Percentiles rank a stretch among this genome's conserved stretches.
Conservation (phyloP, 2,797 vertebrate genomes). For the Urocyon cinereoargenteus region DNA sequence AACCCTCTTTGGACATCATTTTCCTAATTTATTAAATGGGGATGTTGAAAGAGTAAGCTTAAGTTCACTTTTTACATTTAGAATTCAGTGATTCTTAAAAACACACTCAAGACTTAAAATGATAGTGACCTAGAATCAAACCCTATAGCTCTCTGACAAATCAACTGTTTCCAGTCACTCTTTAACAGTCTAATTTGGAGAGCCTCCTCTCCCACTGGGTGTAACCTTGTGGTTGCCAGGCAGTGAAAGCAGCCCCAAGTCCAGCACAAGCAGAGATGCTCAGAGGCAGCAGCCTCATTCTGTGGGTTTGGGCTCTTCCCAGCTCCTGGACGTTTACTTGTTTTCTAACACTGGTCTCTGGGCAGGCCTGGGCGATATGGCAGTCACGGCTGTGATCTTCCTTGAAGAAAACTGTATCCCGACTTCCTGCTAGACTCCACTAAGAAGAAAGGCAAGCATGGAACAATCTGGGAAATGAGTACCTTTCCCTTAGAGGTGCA, state of each 20-base stretch:
- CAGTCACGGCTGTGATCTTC: not conserved
- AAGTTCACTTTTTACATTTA: not conserved
- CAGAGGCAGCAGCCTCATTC: not conserved
- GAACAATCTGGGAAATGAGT: fast-evolving
- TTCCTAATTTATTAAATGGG: not conserved
- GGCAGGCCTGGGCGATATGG: not conserved
- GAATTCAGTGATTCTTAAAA: not conserved
- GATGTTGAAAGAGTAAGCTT: not conserved
- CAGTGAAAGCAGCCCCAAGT: not conserved
- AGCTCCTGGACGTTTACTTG: not conserved
- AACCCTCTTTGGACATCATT: not conserved
- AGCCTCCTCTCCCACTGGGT: not conserved
- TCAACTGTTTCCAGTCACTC: not conserved
- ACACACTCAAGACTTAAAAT: not conserved
- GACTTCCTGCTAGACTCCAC: not conserved
- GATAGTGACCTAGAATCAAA: not conserved
- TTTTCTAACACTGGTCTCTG: fast-evolving
- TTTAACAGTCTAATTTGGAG: not conserved
- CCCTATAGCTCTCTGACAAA: not conserved
- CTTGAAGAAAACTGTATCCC: not conserved
- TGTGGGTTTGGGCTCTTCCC: not conserved
- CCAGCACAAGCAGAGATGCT: not conserved
- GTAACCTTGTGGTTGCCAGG: not conserved
- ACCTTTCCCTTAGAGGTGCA: not conserved
- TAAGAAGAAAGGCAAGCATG: not conserved